Percentiles rank a stretch among this genome's conserved stretches.
Conservation (phyloP, 2,113 vertebrate species). For the Grammomys surdaster region DNA sequence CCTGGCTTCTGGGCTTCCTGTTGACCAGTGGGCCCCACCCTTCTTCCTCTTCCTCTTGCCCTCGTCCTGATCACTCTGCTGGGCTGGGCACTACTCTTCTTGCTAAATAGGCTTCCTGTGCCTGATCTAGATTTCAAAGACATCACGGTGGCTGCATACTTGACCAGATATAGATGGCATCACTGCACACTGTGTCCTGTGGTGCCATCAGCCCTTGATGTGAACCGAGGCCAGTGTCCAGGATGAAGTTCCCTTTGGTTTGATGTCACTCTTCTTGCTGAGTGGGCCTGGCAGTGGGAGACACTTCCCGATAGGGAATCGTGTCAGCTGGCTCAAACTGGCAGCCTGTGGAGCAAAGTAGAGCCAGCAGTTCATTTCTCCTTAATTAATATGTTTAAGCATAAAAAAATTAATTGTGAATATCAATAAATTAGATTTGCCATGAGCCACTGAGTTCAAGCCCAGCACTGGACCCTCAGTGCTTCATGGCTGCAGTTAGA, state of each 20-base stretch:
- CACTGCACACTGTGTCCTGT: not conserved
- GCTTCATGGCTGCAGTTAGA: not conserved
- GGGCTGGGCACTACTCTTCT: not conserved
- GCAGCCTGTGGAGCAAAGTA: rapidly evolving
- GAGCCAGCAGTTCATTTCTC: not conserved
- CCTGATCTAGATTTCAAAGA: not conserved
- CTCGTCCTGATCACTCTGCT: not conserved
- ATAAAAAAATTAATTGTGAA: not conserved
- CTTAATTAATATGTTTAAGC: not conserved
- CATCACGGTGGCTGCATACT: not conserved
- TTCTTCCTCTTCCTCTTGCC: no score
- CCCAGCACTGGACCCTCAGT: not conserved
- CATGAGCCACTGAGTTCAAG: no score
- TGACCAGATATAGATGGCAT: not conserved
- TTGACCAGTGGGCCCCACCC: not conserved
- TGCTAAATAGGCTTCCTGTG: not conserved
- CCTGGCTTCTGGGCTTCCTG: not conserved
- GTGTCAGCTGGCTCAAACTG: not conserved
- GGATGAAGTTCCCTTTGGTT: not conserved
- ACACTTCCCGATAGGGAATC: not conserved
- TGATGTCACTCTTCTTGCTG: not conserved
- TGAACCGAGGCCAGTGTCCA: not conserved
- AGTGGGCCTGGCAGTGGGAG: not conserved
- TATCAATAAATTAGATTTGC: no score
- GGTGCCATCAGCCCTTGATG: not conserved